A percentile compares a stretch with the other conserved stretches of the same genome.
These are phyloP conservation scores for Electrophaes corylata DNA, from an alignment of 2,888 invertebrate species.

Conservation along the genomic window DNA sequence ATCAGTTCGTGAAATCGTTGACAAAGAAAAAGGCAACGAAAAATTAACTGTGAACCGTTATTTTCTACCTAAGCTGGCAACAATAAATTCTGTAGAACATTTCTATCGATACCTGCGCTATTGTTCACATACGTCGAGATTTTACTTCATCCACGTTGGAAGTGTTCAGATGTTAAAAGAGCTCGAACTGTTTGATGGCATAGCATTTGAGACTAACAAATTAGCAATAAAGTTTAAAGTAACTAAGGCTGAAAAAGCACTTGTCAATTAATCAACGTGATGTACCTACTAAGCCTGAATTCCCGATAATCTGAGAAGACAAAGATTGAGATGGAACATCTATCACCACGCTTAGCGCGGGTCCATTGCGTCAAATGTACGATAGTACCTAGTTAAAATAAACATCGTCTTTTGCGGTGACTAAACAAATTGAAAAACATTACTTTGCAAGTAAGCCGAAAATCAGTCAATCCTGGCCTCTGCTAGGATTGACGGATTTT, in stretches of 20 bases:
- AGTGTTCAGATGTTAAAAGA: conserved; percentile 16
- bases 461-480: background rate
- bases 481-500: too few species aligned
- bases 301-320: conserved; percentile 67
- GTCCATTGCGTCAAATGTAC: conserved; percentile 44
- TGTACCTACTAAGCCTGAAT: conserved; percentile 49
- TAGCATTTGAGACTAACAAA: background rate
- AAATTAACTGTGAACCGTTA: conserved; percentile 47
- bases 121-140: conserved; percentile 25
- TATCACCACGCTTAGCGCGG: conserved; percentile 52
- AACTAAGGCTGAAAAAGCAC: conserved; percentile 24
- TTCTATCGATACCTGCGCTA: conserved; percentile 33
- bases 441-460: background rate
- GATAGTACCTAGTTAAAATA: conserved; percentile 44
- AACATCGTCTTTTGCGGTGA: conserved; percentile 41
- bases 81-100: conserved; percentile 43
- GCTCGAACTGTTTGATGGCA: background rate
- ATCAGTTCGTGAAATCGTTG: conserved; percentile 31
- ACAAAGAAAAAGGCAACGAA: conserved; percentile 44
- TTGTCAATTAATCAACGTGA: conserved; percentile 29
- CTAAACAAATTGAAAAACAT: conserved; percentile 25
- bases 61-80: conserved; percentile 46
- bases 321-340: conserved; percentile 67
- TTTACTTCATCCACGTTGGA: conserved; percentile 1
- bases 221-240: conserved; percentile 33